Conservation (phyloP, 2,888 invertebrate species). For the Conchocele bisecta region DNA sequence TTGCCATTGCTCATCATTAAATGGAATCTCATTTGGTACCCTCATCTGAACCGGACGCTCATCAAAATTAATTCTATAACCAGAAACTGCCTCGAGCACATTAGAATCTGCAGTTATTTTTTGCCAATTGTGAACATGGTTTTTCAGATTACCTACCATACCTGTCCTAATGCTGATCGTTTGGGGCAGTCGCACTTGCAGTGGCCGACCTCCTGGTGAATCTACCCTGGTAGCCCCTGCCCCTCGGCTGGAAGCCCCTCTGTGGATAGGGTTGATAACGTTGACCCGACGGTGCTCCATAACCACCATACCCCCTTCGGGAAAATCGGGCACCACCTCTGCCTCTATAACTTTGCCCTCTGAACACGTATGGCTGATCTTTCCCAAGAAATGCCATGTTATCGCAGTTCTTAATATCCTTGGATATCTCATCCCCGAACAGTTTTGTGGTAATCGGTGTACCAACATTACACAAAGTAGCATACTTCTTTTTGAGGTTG, state of each 20-base stretch:
- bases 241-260: neutral
- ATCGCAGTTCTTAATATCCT: conserved; percentile 7
- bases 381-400: neutral
- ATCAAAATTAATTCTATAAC: conserved; percentile 2
- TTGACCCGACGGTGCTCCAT: neutral
- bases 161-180: neutral
- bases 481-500: conserved; percentile 1
- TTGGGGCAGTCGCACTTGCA: neutral
- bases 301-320: neutral
- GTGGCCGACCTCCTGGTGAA: no score
- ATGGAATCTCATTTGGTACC: neutral
- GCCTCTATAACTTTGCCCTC: neutral
- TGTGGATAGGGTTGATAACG: neutral
- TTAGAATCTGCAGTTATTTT: neutral
- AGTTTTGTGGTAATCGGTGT: neutral
- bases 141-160: neutral
- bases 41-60: neutral
- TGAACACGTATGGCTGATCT: neutral
- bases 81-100: neutral
- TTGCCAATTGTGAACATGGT: neutral
- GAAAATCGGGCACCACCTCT: neutral
- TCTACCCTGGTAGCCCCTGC: no score
- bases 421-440: conserved; percentile 5
- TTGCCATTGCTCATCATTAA: neutral
- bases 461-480: conserved; percentile 2